A percentile compares a stretch with the other conserved stretches of the same genome.
These are phyloP conservation scores for Meta bourneti DNA, from an alignment of 2,888 invertebrate genomes.

Conservation along the genomic window DNA sequence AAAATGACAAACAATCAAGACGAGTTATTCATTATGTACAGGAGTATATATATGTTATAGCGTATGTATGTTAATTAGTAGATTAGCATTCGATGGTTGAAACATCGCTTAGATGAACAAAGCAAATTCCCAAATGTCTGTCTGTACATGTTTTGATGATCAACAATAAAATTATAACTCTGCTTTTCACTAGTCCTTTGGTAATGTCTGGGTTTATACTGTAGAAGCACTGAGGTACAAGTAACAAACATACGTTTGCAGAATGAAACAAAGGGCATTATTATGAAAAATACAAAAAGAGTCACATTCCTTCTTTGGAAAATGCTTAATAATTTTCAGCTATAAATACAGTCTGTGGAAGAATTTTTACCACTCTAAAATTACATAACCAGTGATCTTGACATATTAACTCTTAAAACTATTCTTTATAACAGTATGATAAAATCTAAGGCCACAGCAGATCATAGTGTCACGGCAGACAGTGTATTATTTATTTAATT, in stretches of 20 bases:
- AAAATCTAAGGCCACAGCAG: constrained; percentile 76
- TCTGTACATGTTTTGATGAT: constrained; percentile 42
- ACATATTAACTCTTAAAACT: constrained; percentile 76
- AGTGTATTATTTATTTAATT: constrained; percentile 39
- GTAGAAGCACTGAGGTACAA: constrained; percentile 65
- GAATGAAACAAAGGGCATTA: constrained; percentile 41
- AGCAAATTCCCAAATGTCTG: constrained; percentile 39
- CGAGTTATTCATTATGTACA: constrained; percentile 72
- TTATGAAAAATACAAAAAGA: constrained; percentile 53
- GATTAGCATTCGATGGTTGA: constrained; percentile 60
- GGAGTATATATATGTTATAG: constrained; percentile 70
- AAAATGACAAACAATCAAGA: constrained; percentile 68
- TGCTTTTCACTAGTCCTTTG: neutral
- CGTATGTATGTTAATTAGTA: constrained; percentile 42
- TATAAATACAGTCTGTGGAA: constrained; percentile 75
- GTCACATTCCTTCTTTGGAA: constrained; percentile 16
- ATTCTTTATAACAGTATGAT: constrained; percentile 75
- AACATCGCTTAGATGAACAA: constrained; percentile 44
- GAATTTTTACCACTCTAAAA: constrained; percentile 72
- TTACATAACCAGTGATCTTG: constrained; percentile 73
- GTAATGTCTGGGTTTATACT: constrained; percentile 3
- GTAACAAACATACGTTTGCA: constrained; percentile 40
- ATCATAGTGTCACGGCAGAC: constrained; percentile 72
- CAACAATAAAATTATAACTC: constrained; percentile 40
- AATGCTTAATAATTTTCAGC: constrained; percentile 46